phyloP scores from a whole-genome alignment of 2,797 vertebrate genomes.

The Pseudopleuronectes americanus region DNA sequence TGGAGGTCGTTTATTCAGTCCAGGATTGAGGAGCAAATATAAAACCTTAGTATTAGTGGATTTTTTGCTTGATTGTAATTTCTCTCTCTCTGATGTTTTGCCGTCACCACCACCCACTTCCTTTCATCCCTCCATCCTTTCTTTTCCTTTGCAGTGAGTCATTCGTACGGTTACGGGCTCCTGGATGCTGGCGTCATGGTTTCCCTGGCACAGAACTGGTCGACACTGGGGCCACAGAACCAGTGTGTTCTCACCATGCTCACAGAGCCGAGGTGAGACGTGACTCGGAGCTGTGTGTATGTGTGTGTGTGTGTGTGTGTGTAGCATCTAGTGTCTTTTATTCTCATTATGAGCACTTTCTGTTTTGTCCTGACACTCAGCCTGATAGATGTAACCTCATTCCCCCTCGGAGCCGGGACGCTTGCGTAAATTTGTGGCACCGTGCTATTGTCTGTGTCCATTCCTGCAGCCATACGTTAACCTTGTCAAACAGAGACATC shows the following conservation, averaged over 20 bases:
- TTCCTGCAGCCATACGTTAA: conserved; percentile 66
- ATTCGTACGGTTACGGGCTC: conserved; percentile 95
- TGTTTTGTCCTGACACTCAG: conserved; percentile 27
- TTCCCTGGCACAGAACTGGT: conserved; percentile 93
- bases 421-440: conserved; percentile 37
- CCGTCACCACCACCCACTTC: too few species aligned
- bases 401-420: conserved; percentile 24
- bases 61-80: too few species aligned
- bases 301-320: not conserved
- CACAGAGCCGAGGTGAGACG: conserved; percentile 86
- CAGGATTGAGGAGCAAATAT: too few species aligned
- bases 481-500: conserved; percentile 87
- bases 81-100: too few species aligned
- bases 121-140: not conserved
- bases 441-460: conserved; percentile 43
- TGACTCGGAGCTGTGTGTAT: not conserved
- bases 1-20: too few species aligned
- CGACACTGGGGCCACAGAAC: conserved; percentile 88
- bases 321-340: conserved; percentile 24
- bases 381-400: conserved; percentile 41
- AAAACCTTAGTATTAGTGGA: too few species aligned
- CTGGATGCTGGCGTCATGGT: conserved; percentile 95
- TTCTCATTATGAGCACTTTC: conserved; percentile 25
- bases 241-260: conserved; percentile 92
- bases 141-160: conserved; percentile 87